phyloP scores from a whole-genome alignment of 1,140 invertebrate species.

The Drosophila aff. region DNA sequence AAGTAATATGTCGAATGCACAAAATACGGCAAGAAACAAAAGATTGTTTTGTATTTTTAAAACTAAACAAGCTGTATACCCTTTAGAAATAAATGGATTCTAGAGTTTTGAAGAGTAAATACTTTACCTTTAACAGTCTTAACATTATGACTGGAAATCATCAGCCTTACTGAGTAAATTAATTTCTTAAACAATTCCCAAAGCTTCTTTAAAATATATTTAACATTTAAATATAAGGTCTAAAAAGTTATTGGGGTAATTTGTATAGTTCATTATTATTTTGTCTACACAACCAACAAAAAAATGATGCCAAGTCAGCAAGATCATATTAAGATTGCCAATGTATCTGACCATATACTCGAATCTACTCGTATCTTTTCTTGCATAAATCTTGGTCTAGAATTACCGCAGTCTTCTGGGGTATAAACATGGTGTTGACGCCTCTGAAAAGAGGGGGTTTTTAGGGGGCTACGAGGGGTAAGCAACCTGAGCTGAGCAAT shows the following conservation, averaged over 20 bases:
- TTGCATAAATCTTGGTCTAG: conserved; percentile 14
- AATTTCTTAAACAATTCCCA: too few species aligned
- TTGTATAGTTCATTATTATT: too few species aligned
- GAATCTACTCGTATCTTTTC: neutral
- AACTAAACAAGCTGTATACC: neutral
- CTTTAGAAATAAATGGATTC: neutral
- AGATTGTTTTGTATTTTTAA: neutral
- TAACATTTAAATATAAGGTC: too few species aligned
- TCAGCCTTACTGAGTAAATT: too few species aligned
- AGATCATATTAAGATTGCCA: conserved; percentile 1
- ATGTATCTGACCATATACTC: neutral
- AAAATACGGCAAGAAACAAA: conserved; percentile 31
- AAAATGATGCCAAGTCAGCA: neutral
- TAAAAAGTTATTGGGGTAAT: too few species aligned
- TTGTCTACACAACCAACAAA: too few species aligned
- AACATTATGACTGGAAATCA: too few species aligned
- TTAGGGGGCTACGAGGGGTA: conserved; percentile 4
- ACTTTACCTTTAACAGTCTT: too few species aligned
- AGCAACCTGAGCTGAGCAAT: conserved; percentile 75
- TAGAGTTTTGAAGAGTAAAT: too few species aligned
- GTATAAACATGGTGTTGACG: conserved; percentile 27
- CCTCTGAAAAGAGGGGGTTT: neutral
- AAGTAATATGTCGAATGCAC: conserved; percentile 74
- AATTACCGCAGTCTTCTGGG: conserved; percentile 27
- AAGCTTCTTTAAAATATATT: too few species aligned